Evolutionary conservation across 2,797 vertebrate species (phyloP).

Genomic region (Bothrops alternatus): DNA sequence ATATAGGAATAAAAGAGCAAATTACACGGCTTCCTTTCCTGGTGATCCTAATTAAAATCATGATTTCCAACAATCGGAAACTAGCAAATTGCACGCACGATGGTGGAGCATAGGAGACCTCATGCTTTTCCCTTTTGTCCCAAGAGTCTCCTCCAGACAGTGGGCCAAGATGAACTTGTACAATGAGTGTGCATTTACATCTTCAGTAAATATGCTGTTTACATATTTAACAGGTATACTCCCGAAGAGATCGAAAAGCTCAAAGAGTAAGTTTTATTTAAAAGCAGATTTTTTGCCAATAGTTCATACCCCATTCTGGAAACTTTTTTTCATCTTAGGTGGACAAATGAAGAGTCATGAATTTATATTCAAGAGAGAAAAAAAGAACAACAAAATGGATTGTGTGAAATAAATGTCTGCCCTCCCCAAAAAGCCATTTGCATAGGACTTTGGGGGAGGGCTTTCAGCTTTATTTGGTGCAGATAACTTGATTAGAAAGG

Average conservation of each 20-base stretch:
- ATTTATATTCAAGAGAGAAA: not conserved
- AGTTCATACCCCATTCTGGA: conserved; percentile 9
- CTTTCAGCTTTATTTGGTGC: not conserved
- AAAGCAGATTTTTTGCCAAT: conserved; percentile 24
- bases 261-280: conserved; percentile 83
- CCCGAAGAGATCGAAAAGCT: conserved; percentile 94
- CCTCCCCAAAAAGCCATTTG: not conserved
- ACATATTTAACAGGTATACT: conserved; percentile 81
- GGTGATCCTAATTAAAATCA: not conserved
- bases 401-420: not conserved
- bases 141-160: not conserved
- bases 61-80: not conserved
- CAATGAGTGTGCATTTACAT: conserved; percentile 9
- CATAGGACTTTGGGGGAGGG: not conserved
- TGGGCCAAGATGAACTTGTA: not conserved
- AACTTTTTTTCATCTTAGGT: not conserved
- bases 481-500: not conserved
- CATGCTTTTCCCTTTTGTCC: not conserved
- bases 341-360: not conserved
- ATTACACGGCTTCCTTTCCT: not conserved
- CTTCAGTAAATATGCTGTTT: conserved; percentile 53
- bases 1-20: not conserved
- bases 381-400: not conserved
- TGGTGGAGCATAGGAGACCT: not conserved
- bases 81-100: not conserved